These are phyloP conservation scores for Coluber constrictor DNA, from an alignment of 2,797 vertebrate species.

Conservation along the genomic window DNA sequence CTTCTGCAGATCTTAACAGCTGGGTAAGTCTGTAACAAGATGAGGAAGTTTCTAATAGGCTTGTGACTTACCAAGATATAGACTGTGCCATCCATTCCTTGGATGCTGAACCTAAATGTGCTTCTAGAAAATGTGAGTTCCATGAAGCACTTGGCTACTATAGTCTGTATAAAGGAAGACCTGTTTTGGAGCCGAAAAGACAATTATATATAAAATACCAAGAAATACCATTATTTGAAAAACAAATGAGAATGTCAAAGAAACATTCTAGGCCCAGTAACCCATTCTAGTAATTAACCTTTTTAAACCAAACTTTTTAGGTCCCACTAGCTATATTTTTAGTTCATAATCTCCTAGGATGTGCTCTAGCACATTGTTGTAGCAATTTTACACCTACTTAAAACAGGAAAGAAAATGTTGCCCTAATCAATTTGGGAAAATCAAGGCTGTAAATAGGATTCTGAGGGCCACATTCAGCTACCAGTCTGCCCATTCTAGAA, in stretches of 20 bases:
- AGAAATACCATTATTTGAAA: constrained; percentile 37
- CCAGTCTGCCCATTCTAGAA: not conserved
- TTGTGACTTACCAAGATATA: constrained; percentile 83
- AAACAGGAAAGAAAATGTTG: not conserved
- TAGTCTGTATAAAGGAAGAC: constrained; percentile 80
- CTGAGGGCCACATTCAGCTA: not conserved
- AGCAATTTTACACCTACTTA: not conserved
- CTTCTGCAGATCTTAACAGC: not conserved
- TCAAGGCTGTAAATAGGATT: not conserved
- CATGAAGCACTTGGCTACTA: constrained; percentile 78
- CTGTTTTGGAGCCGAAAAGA: constrained; percentile 68
- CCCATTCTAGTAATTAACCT: not conserved
- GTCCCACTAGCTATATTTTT: not conserved
- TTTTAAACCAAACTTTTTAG: not conserved
- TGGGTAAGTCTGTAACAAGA: not conserved
- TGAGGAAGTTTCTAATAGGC: not conserved
- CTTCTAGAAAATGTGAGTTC: constrained; percentile 81
- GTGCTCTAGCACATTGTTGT: not conserved
- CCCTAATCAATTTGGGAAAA: not conserved
- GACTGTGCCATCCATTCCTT: constrained; percentile 80
- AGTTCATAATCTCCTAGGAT: not conserved
- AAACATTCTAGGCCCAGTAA: not conserved
- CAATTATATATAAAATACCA: constrained; percentile 21
- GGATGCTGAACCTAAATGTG: constrained; percentile 87
- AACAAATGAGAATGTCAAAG: constrained; percentile 7